A percentile compares a stretch with the other conserved stretches of the same genome.
Evolutionary conservation across 2,888 invertebrate genomes (phyloP).

Genomic region (Cartodere bifasciata): DNA sequence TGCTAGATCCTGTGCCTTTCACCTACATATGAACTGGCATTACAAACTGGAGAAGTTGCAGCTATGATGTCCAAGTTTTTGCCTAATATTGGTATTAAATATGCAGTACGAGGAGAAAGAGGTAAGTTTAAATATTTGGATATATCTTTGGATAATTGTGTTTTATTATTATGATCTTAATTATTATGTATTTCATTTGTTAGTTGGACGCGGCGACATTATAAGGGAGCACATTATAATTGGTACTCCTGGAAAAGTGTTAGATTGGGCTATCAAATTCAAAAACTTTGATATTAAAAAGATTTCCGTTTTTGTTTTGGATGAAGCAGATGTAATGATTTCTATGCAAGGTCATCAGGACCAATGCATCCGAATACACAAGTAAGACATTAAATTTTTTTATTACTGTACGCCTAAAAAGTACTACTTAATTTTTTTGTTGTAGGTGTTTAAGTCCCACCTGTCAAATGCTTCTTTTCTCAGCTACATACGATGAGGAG

Average conservation of each 20-base stretch:
- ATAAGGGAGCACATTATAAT: constrained; percentile 86
- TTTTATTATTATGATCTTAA: background rate
- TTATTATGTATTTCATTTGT: constrained; percentile 20
- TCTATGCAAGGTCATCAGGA: constrained; percentile 96
- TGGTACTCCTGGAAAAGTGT: constrained; percentile 94
- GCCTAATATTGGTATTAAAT: constrained; percentile 78
- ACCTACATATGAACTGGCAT: constrained; percentile 95
- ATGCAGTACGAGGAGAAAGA: constrained; percentile 90
- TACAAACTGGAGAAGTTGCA: constrained; percentile 94
- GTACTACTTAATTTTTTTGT: background rate
- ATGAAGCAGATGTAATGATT: constrained; percentile 99
- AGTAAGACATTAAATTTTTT: constrained; percentile 38
- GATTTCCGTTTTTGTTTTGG: constrained; percentile 90
- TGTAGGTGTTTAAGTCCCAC: constrained; percentile 47
- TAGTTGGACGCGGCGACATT: constrained; percentile 57
- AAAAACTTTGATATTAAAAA: constrained; percentile 74
- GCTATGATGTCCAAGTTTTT: constrained; percentile 91
- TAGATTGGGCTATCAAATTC: constrained; percentile 86
- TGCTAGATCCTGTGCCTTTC: constrained; percentile 76
- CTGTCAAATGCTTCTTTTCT: constrained; percentile 98
- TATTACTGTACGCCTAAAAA: background rate
- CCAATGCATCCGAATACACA: constrained; percentile 90
- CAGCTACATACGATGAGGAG: constrained; percentile 88
- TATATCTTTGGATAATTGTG: background rate
- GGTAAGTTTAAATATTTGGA: constrained; percentile 34